Evolutionary conservation across 1,140 invertebrate species (phyloP).

Genomic region (Pachypeltis micranthus): DNA sequence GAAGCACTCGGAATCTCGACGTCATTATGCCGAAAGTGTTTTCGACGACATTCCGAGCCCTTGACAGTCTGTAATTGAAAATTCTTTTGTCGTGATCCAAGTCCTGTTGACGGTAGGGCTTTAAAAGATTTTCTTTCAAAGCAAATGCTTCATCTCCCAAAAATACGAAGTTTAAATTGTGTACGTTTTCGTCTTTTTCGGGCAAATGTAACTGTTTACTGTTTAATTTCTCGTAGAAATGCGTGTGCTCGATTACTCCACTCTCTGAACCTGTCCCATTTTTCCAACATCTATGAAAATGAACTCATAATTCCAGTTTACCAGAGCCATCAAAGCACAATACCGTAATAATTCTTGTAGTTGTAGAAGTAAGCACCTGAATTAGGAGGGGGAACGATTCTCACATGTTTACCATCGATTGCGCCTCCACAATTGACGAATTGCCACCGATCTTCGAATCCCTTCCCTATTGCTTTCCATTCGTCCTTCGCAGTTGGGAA

Average conservation of each 20-base stretch:
- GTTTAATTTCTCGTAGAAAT: conserved; percentile 9
- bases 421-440: conserved; percentile 33
- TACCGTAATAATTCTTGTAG: conserved; percentile 37
- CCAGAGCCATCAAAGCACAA: conserved; percentile 39
- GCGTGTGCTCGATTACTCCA: conserved; percentile 19
- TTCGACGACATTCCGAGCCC: conserved; percentile 19
- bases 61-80: conserved; percentile 31
- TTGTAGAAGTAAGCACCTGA: conserved; percentile 35
- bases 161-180: conserved; percentile 29
- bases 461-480: conserved; percentile 28
- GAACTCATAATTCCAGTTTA: conserved; percentile 39
- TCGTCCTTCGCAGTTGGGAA: no score
- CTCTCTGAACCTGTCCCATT: conserved; percentile 35
- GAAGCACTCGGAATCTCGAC: background rate
- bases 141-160: conserved; percentile 41
- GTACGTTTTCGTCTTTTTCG: background rate
- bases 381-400: conserved; percentile 30
- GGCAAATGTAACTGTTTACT: background rate
- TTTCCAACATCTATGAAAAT: conserved; percentile 36
- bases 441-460: conserved; percentile 29
- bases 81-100: conserved; percentile 27
- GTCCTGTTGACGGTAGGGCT: conserved; percentile 33
- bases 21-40: conserved; percentile 20
- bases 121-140: conserved; percentile 34
- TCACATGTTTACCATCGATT: conserved; percentile 36